Percentiles rank a stretch among this genome's conserved stretches.
These are phyloP conservation scores for Hylaeus anthracinus DNA, from an alignment of 1,140 invertebrate genomes.

Conservation along the genomic window DNA sequence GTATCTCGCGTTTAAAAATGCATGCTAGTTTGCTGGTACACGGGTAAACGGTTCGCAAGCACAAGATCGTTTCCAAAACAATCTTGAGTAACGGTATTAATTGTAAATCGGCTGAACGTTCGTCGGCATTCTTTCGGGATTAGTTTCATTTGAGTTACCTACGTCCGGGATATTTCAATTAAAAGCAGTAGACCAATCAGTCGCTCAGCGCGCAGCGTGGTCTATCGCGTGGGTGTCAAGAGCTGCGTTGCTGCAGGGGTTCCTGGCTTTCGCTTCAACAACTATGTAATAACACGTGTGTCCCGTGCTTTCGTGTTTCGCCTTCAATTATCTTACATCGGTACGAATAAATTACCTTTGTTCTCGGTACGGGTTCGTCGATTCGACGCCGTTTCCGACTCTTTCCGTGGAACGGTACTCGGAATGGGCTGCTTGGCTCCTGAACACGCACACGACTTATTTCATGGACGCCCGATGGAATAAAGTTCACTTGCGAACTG, in stretches of 20 bases:
- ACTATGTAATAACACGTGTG: constrained; percentile 25
- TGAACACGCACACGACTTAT: constrained; percentile 18
- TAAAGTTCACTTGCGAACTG: background rate
- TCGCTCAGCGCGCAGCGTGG: constrained; percentile 50
- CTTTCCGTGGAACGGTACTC: background rate
- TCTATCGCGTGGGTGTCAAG: constrained; percentile 53
- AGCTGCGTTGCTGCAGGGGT: constrained; percentile 31
- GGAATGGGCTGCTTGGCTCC: constrained; percentile 6
- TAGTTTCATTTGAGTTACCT: constrained; percentile 51
- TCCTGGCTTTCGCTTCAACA: constrained; percentile 19
- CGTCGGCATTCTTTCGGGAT: constrained; percentile 26
- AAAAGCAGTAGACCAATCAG: constrained; percentile 65
- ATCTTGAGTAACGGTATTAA: too few relatives aligned
- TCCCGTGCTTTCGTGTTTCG: constrained; percentile 18
- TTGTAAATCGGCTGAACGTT: background rate
- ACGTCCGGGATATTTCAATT: constrained; percentile 74
- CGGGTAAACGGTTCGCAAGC: background rate
- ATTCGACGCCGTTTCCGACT: constrained; percentile 1
- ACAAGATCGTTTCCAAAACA: background rate
- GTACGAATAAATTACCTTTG: constrained; percentile 32
- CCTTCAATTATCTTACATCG: constrained; percentile 40
- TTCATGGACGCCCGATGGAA: background rate
- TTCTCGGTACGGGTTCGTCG: constrained; percentile 3
- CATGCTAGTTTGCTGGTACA: too few relatives aligned
- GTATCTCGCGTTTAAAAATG: too few relatives aligned